Evolutionary conservation across 2,888 invertebrate species (phyloP).

Genomic region (Lasioglossum lativentre): DNA sequence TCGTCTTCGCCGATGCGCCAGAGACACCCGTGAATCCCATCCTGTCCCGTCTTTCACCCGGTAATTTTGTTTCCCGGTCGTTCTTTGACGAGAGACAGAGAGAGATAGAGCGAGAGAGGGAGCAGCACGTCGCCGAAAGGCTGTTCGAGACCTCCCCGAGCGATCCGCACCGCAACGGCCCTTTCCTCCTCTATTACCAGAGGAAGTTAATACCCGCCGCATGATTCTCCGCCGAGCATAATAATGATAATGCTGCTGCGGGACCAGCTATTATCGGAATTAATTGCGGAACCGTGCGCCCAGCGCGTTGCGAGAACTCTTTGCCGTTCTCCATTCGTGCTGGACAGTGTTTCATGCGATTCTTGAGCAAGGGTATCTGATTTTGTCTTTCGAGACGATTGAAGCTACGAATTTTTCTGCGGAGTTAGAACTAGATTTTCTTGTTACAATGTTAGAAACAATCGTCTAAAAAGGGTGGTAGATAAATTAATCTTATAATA

Average conservation of each 20-base stretch:
- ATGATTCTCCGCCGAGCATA: background rate
- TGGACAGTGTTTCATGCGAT: background rate
- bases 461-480: too few species aligned
- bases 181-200: background rate
- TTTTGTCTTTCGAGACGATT: background rate
- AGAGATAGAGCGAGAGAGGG: background rate
- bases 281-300: background rate
- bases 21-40: background rate
- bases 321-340: background rate
- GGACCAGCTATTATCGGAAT: background rate
- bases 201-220: background rate
- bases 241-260: background rate
- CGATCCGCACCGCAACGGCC: background rate
- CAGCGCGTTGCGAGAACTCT: background rate
- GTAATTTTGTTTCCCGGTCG: constrained; percentile 36
- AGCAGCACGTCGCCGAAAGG: background rate
- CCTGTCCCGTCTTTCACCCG: constrained; percentile 29
- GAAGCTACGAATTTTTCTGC: background rate
- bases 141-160: background rate
- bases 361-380: background rate
- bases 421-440: background rate
- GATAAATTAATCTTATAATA: too few species aligned
- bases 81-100: constrained; percentile 34
- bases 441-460: too few species aligned
- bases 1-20: background rate